These are phyloP conservation scores for Phrynocephalus guinanensis DNA, from an alignment of 2,797 vertebrate species.

Conservation along the genomic window DNA sequence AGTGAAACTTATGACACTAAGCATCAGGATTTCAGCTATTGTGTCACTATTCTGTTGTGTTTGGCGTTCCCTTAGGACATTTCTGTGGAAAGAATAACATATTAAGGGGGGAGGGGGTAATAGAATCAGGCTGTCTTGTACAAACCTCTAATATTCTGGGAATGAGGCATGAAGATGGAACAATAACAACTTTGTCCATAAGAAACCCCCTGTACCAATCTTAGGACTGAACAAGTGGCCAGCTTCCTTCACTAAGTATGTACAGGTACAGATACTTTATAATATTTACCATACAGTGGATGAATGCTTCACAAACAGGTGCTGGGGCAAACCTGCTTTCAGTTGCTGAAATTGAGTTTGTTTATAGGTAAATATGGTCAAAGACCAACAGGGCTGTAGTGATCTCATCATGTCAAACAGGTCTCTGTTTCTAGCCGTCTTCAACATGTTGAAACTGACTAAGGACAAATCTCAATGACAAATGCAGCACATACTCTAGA, in stretches of 20 bases:
- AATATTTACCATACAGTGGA: slow-evolving; percentile 50
- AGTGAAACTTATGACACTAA: neutral
- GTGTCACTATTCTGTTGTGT: too few relatives aligned
- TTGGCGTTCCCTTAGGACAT: too few relatives aligned
- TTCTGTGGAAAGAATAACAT: neutral
- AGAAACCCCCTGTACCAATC: neutral
- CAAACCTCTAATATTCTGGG: neutral
- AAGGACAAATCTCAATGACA: slow-evolving; percentile 19
- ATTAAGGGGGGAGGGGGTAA: too few relatives aligned
- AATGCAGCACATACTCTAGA: neutral
- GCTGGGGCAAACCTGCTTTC: slow-evolving; percentile 44
- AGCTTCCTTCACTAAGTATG: neutral
- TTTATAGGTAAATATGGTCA: slow-evolving; percentile 47
- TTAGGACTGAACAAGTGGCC: neutral
- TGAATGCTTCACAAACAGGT: slow-evolving; percentile 36
- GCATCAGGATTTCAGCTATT: neutral
- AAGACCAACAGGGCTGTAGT: neutral
- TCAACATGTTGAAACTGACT: neutral
- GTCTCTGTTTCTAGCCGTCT: slow-evolving; percentile 27
- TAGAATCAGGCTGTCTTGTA: neutral
- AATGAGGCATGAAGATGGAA: neutral
- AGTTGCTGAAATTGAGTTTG: slow-evolving; percentile 25
- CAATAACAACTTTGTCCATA: neutral
- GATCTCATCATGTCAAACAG: slow-evolving; percentile 34
- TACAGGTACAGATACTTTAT: slow-evolving; percentile 35